These are phyloP conservation scores for Hypotaenidia okinawae DNA, from an alignment of 2,797 vertebrate species.

Conservation along the genomic window DNA sequence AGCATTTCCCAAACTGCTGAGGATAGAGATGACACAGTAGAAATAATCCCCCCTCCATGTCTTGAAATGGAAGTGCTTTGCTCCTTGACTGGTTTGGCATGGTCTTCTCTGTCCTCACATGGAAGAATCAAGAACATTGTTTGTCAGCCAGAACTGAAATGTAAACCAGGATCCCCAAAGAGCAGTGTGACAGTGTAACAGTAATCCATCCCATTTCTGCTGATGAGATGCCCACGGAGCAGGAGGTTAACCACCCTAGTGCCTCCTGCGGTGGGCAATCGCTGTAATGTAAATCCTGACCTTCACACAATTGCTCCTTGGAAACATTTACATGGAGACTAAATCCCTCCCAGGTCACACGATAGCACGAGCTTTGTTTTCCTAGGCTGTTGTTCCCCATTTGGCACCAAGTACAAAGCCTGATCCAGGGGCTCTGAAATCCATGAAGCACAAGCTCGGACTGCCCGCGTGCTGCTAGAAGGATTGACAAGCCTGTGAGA, in stretches of 20 bases:
- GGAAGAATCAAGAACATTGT: constrained; percentile 9
- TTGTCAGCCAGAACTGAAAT: not conserved
- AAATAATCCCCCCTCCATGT: not conserved
- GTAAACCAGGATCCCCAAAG: constrained; percentile 49
- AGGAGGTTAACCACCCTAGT: constrained; percentile 7
- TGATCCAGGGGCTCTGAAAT: not conserved
- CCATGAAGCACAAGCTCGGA: not conserved
- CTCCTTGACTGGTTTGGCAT: not conserved
- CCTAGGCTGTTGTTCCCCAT: not conserved
- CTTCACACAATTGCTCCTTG: constrained; percentile 19
- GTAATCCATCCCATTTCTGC: constrained; percentile 20
- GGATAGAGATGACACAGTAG: not conserved
- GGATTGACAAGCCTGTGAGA: not conserved
- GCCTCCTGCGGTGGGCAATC: constrained; percentile 27
- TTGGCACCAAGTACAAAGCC: constrained; percentile 29
- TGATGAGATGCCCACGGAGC: not conserved
- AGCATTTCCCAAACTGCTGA: not conserved
- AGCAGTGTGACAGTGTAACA: constrained; percentile 1
- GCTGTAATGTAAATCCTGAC: constrained; percentile 37
- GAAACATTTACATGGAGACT: constrained; percentile 4
- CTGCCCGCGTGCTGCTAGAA: not conserved
- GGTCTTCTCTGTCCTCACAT: not conserved
- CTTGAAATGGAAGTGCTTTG: not conserved
- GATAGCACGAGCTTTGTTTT: not conserved
- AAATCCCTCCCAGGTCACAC: constrained; percentile 35